Evolutionary conservation across 2,888 invertebrate species (phyloP).

Genomic region (Thyatira batis): DNA sequence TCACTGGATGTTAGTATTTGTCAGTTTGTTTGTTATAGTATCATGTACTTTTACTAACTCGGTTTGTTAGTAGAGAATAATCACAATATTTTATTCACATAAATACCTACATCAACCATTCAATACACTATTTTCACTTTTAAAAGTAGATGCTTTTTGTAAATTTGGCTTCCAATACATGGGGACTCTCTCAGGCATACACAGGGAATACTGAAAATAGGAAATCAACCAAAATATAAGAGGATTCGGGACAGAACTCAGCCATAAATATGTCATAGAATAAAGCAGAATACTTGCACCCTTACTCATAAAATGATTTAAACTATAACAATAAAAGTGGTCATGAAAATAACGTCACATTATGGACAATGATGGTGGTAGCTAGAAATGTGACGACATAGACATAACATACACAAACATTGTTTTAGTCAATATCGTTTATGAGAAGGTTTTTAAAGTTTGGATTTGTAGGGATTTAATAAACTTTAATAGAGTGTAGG

Average conservation of each 20-base stretch:
- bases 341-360: no score
- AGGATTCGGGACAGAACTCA: conserved; percentile 37
- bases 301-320: no score
- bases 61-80: conserved; percentile 42
- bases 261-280: conserved; percentile 32
- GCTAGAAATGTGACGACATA: no score
- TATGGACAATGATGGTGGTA: no score
- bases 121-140: conserved; percentile 82
- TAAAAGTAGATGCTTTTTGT: conserved; percentile 81
- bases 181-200: conserved; percentile 82
- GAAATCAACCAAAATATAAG: conserved; percentile 55
- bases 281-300: background rate
- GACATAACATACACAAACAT: no score
- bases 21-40: conserved; percentile 45
- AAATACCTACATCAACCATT: conserved; percentile 80
- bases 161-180: conserved; percentile 82
- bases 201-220: conserved; percentile 80
- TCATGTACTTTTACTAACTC: conserved; percentile 42
- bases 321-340: no score
- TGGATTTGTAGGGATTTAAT: background rate
- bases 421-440: no score
- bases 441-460: no score
- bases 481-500: no score
- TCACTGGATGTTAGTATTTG: conserved; percentile 9
- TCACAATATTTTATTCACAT: conserved; percentile 48